These are phyloP conservation scores for Falcaria lacertinaria DNA, from an alignment of 2,888 invertebrate genomes.

Conservation along the genomic window DNA sequence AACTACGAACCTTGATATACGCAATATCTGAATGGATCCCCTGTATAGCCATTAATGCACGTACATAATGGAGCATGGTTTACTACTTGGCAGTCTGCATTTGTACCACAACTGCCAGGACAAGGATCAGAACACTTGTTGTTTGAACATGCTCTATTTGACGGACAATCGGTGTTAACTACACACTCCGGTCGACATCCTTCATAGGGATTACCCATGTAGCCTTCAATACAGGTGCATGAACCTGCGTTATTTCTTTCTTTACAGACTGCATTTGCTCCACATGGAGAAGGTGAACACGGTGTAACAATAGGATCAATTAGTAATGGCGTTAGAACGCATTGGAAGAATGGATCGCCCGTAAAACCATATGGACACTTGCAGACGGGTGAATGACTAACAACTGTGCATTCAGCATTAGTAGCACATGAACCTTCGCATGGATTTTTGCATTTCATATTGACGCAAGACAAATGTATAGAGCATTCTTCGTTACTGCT, in stretches of 20 bases:
- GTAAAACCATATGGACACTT: constrained; percentile 83
- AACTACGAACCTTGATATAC: constrained; percentile 70
- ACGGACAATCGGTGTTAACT: constrained; percentile 85
- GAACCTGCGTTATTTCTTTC: constrained; percentile 81
- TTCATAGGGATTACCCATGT: constrained; percentile 88
- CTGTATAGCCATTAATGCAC: constrained; percentile 84
- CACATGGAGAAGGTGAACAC: constrained; percentile 82
- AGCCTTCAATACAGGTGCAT: constrained; percentile 85
- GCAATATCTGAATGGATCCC: constrained; percentile 87
- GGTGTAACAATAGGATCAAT: constrained; percentile 67
- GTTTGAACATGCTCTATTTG: constrained; percentile 84
- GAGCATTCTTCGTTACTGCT: constrained; percentile 87
- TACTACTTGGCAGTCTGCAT: constrained; percentile 86
- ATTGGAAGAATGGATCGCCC: constrained; percentile 88
- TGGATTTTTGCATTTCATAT: constrained; percentile 88
- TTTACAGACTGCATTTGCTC: constrained; percentile 82
- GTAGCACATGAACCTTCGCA: constrained; percentile 85
- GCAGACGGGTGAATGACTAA: constrained; percentile 88
- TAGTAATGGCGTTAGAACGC: constrained; percentile 59
- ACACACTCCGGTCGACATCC: constrained; percentile 88
- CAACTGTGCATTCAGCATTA: constrained; percentile 87
- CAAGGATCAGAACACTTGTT: constrained; percentile 88
- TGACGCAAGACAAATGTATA: constrained; percentile 84
- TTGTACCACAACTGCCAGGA: constrained; percentile 87
- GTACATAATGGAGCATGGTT: constrained; percentile 85